Evolutionary conservation across 2,888 invertebrate species (phyloP), one percentile per base, ranked within the genome.

Genomic region (Monochamus alternatus): DNA sequence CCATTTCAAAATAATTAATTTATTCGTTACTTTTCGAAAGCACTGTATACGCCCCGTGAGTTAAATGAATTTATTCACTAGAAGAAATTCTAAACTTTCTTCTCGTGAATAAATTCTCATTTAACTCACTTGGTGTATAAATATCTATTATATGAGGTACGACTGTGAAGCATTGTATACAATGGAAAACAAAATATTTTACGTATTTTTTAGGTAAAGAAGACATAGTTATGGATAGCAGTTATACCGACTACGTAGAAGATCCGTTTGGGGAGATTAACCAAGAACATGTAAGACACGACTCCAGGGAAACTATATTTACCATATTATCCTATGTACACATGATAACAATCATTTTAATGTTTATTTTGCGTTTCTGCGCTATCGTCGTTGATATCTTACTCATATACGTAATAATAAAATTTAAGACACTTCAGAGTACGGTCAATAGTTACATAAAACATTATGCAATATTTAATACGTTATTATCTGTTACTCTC

Each of bases 401-500:
- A 14, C 12, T 68, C 0, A 38, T 58, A 7, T 68, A 68, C 14
- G 38, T 31, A 7, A 38, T 43, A 38, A 12, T 2, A 14, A 68
- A 68, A 55, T 74, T 59, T 44, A 60, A 71, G 12, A 74, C 43
- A 63, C 31, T 77, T 7, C 51, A 59, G 51, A 38, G 52, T n/a
- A 59, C 59, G 22, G 7, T 14, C 0, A 77, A 77, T 43, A 32
- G 30, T 5, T 72, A 71, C n/a, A 75, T 77, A 31, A 44, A 72
- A 58, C 64, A 71, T 60, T 71, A 55, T 9, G 31, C 66, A 5
- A 52, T 81, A 78, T 38, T 58, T 76, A 4, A 30, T 80, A 58
- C 51, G 75, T 14, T 58, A 76, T 81, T n/a, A 14, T 31, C 63
- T 30, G 3, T 73, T 30, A 47, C 2, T 30, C 31, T 47, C 22